Percentiles rank a stretch among this genome's conserved stretches.
Conservation (phyloP, 2,888 invertebrate species). For the Ormyrus thymus region DNA sequence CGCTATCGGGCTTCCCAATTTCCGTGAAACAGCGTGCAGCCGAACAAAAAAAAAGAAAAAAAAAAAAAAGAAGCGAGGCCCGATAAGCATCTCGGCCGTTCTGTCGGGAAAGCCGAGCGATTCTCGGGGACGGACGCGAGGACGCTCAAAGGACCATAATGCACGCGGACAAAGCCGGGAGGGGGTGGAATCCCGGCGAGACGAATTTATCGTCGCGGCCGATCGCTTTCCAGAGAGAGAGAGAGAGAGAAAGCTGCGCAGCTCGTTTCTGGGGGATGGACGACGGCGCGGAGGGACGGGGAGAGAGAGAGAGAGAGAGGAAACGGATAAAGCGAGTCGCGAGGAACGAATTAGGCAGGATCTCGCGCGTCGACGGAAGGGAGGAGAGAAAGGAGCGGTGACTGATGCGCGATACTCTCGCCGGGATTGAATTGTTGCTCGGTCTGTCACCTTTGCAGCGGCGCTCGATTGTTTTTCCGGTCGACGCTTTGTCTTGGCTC, state of each 20-base stretch:
- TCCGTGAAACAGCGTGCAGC: constrained; percentile 6
- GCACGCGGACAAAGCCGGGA: background rate
- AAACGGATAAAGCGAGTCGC: constrained; percentile 5
- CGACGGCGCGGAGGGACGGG: no score
- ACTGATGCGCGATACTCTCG: constrained; percentile 1
- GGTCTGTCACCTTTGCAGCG: no score
- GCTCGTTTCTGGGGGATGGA: no score
- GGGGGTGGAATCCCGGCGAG: constrained; percentile 33
- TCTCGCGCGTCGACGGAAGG: no score
- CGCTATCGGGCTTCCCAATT: background rate
- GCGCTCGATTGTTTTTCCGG: no score
- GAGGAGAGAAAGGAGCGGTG: background rate
- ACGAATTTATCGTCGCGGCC: constrained; percentile 48
- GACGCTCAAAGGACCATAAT: constrained; percentile 18
- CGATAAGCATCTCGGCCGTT: constrained; percentile 14
- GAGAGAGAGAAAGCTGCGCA: no score
- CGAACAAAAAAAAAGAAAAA: background rate
- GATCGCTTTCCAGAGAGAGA: constrained; percentile 31
- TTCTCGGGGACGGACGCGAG: background rate
- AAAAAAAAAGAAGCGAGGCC: background rate
- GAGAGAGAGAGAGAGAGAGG: constrained; percentile 11
- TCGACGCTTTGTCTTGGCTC: no score
- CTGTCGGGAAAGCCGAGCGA: constrained; percentile 18
- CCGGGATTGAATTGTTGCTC: background rate
- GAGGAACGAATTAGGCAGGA: background rate